A percentile compares a stretch with the other conserved stretches of the same genome.
Evolutionary conservation across 2,113 vertebrate species (phyloP).

Genomic region (Mus pahari): DNA sequence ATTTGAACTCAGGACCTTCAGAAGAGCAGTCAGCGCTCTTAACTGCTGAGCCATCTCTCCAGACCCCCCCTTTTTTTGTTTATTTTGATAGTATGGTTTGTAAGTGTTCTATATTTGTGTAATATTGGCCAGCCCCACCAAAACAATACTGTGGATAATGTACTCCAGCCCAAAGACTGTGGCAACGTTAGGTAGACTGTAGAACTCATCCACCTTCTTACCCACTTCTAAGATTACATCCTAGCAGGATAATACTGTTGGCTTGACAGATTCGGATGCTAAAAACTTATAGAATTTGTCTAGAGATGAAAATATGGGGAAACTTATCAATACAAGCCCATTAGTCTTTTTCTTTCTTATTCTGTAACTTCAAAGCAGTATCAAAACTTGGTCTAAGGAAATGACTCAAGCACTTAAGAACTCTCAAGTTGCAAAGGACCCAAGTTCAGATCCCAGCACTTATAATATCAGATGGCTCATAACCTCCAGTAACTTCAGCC

Average conservation of each 20-base stretch:
- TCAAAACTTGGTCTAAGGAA: not conserved
- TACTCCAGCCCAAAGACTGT: not conserved
- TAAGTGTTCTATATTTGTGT: constrained; percentile 30
- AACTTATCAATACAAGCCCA: not conserved
- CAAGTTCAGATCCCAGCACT: not conserved
- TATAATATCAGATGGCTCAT: too few relatives aligned
- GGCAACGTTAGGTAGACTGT: not conserved
- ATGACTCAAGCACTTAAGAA: not conserved
- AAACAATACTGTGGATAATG: not conserved
- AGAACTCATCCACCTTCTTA: not conserved
- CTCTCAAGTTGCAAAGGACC: not conserved
- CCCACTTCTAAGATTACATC: not conserved
- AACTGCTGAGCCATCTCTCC: too few relatives aligned
- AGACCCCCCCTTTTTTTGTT: too few relatives aligned
- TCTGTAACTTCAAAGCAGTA: constrained; percentile 16
- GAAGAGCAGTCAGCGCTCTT: too few relatives aligned
- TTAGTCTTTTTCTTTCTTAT: not conserved
- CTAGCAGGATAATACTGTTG: not conserved
- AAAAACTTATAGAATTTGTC: not conserved
- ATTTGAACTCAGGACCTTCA: too few relatives aligned
- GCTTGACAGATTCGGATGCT: not conserved
- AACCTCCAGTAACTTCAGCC: not conserved
- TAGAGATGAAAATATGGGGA: not conserved
- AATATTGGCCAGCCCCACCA: not conserved
- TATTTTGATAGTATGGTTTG: not conserved